phyloP scores from a whole-genome alignment of 2,797 vertebrate species.

The Atherinosoma microstoma region DNA sequence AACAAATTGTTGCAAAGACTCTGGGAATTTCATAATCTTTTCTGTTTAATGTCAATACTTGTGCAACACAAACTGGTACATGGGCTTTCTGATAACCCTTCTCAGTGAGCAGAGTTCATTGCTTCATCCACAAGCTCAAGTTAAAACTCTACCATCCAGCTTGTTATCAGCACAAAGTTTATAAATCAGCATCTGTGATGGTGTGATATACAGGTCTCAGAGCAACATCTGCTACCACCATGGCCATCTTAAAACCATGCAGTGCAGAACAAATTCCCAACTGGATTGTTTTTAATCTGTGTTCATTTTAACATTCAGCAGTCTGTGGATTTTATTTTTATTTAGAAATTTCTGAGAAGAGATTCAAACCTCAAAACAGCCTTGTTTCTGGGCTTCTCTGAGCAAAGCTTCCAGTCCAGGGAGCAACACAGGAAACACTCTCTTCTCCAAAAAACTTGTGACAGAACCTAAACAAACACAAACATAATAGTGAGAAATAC shows the following conservation, averaged over 20 bases:
- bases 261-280: not conserved
- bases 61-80: not conserved
- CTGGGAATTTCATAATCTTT: not conserved
- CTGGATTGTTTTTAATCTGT: not conserved
- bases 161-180: not conserved
- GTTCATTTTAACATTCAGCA: not conserved
- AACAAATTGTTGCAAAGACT: not conserved
- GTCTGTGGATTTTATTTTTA: not conserved
- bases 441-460: slow-evolving; percentile 81
- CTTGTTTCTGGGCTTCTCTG: slow-evolving; percentile 81
- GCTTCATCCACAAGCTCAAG: not conserved
- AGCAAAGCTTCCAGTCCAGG: slow-evolving; percentile 88
- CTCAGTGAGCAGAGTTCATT: not conserved
- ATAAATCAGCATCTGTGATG: not conserved
- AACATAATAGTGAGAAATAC: not conserved
- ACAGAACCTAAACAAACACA: slow-evolving; percentile 81
- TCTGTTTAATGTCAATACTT: not conserved
- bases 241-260: not conserved
- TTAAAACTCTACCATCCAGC: not conserved
- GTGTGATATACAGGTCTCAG: not conserved
- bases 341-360: not conserved
- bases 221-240: not conserved
- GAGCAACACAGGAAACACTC: slow-evolving; percentile 88
- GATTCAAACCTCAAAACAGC: slow-evolving; percentile 87
- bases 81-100: not conserved